Conservation (phyloP, 2,888 invertebrate genomes). For the Volucella zonaria region DNA sequence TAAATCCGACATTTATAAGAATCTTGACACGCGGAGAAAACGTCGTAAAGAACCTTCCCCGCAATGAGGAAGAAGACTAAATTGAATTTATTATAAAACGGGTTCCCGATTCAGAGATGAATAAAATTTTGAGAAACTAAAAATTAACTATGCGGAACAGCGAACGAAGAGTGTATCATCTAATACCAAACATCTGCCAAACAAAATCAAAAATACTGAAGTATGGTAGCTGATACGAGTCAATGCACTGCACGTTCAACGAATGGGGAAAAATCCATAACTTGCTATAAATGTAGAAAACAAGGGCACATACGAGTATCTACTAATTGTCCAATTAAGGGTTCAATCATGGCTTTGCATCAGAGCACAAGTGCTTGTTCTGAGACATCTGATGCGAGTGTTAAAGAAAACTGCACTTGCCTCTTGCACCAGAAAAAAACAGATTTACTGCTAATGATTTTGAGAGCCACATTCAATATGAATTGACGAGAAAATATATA, state of each 20-base stretch:
- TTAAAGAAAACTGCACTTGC: too few species aligned
- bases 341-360: neutral
- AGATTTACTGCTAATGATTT: neutral
- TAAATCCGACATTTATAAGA: constrained; percentile 5
- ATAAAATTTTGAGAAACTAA: too few species aligned
- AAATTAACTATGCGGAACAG: too few species aligned
- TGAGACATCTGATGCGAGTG: too few species aligned
- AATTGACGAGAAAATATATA: neutral
- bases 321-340: constrained; percentile 9
- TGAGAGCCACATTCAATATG: neutral
- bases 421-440: too few species aligned
- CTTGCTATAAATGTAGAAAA: constrained; percentile 38
- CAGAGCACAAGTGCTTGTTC: too few species aligned
- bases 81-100: too few species aligned
- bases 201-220: neutral
- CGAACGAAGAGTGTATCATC: too few species aligned
- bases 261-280: neutral
- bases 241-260: neutral
- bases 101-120: too few species aligned
- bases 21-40: neutral
- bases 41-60: neutral
- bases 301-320: constrained; percentile 31
- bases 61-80: too few species aligned
- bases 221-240: too few species aligned
- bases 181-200: too few species aligned